Evolutionary conservation across 2,797 vertebrate species (phyloP).

Genomic region (Aselliscus stoliczkanus): DNA sequence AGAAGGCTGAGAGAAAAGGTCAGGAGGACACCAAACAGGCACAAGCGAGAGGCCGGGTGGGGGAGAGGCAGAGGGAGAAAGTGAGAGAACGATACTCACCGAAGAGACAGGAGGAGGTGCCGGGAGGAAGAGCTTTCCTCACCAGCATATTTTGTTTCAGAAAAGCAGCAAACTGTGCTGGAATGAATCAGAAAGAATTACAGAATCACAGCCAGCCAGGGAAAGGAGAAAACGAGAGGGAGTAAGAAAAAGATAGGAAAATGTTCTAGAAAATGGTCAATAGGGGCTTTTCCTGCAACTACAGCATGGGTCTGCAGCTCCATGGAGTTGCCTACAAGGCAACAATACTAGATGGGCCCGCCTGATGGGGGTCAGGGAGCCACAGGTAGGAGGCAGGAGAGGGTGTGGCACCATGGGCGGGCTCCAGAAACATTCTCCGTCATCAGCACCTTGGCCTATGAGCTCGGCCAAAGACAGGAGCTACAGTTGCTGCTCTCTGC

Average conservation of each 20-base stretch:
- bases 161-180: slow-evolving; percentile 99
- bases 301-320: background rate
- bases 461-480: background rate
- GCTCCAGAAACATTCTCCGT: background rate
- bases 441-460: no score
- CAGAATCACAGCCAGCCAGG: slow-evolving; percentile 76
- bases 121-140: slow-evolving; percentile 98
- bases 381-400: background rate
- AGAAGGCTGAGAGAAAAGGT: background rate
- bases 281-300: background rate
- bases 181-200: slow-evolving; percentile 88
- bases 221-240: background rate
- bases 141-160: slow-evolving; percentile 99
- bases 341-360: background rate
- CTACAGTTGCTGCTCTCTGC: background rate
- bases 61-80: background rate
- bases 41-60: background rate
- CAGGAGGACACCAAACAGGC: background rate
- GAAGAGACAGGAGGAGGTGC: slow-evolving; percentile 96
- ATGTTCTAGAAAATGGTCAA: background rate
- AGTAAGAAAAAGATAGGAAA: slow-evolving; percentile 42
- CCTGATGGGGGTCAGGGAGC: background rate
- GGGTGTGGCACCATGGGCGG: accelerated
- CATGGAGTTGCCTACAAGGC: background rate
- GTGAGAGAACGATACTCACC: slow-evolving; percentile 89